Evolutionary conservation across 2,888 invertebrate genomes (phyloP).

Genomic region (Drosophila mulleri): DNA sequence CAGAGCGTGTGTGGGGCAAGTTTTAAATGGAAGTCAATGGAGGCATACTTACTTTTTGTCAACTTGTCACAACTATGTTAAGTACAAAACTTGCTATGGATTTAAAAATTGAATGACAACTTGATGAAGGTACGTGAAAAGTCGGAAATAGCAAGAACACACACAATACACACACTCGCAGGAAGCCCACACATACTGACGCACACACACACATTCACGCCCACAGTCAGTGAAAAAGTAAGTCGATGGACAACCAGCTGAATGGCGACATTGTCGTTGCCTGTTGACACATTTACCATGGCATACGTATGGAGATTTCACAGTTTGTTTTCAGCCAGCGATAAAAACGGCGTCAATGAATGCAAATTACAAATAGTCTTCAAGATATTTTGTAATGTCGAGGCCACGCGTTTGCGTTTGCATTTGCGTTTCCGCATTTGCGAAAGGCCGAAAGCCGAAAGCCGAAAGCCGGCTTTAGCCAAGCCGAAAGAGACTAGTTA

Average conservation of each 20-base stretch:
- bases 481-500: constrained; percentile 45
- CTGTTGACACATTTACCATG: constrained; percentile 65
- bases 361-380: constrained; percentile 73
- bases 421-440: constrained; percentile 28
- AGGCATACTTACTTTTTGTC: constrained; percentile 70
- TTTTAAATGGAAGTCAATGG: constrained; percentile 53
- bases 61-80: constrained; percentile 81
- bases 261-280: constrained; percentile 63
- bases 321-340: constrained; percentile 50
- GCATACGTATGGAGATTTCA: constrained; percentile 55
- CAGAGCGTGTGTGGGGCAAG: constrained; percentile 41
- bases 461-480: constrained; percentile 54
- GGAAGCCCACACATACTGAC: constrained; percentile 18
- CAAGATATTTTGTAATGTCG: constrained; percentile 60
- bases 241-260: constrained; percentile 59
- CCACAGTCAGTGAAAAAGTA: constrained; percentile 35
- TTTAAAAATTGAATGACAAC: constrained; percentile 82
- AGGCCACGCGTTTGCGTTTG: constrained; percentile 40
- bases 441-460: constrained; percentile 48
- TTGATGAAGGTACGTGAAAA: constrained; percentile 81
- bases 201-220: constrained; percentile 24
- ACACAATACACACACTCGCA: constrained; percentile 22
- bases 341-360: constrained; percentile 71
- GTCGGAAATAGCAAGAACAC: constrained; percentile 74
- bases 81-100: constrained; percentile 79